Evolutionary conservation across 1,140 invertebrate genomes (phyloP), one percentile per base, ranked within the genome.

Genomic region (Brachionus asplanchnoidis): DNA sequence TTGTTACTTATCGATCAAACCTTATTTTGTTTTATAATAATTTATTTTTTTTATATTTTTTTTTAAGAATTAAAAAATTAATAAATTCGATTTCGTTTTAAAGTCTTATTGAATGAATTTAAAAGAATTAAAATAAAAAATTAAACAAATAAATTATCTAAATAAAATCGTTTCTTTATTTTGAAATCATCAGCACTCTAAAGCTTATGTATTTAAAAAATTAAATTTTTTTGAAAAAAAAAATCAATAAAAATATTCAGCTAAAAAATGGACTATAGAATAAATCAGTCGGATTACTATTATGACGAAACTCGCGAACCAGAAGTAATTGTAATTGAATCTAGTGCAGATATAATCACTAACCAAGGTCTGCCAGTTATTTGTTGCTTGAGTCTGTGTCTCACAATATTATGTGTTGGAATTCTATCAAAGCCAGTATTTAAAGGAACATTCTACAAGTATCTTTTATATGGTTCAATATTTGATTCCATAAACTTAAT

Each of bases 341-440:
- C 73, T 1, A 26, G 36, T 9, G 73, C 73, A 26, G 73, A 77
- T 50, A 26, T 77, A 12, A 77, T 77, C 8, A 77, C 73, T 26
- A 50, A 77, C 42, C 23, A 46, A 26, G 73, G 42, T 46, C n/a
- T 77, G 26, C 73, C 73, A 50, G 8, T 77, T 26, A 28, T 77
- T 23, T 28, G 42, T 23, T 50, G 73, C 28, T 36, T 77, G 9
- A 77, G 73, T 28, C 32, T 77, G 14, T 77, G 40, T 26, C 42
- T 77, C 3, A 77, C 42, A 20, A 14, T 77, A 1, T 12, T 77
- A 50, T 77, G 73, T 28, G 17, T 32, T 28, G 44, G n/a, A 23
- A 50, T 77, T 77, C 9, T 77, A 14, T 53, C 73, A 11, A 77
- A 77, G n/a, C 73, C 73, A 77, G 20, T 50, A 14, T 77, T 77